Conservation (phyloP, 2,113 vertebrate genomes). For the Indicator maculatus region DNA sequence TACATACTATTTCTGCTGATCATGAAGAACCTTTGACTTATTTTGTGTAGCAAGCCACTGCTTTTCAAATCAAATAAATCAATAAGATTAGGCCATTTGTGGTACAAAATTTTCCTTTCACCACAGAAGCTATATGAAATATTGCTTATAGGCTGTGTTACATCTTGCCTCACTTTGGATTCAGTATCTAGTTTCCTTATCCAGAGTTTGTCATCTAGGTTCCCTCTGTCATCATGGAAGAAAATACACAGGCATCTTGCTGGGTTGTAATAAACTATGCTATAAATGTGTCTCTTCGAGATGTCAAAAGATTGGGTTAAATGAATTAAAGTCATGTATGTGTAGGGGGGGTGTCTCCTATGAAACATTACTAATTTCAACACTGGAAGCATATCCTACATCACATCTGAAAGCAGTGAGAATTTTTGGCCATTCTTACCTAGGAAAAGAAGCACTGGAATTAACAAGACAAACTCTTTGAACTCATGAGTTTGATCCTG, state of each 20-base stretch:
- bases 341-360: background rate
- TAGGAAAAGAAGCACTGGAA: background rate
- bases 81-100: background rate
- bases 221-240: background rate
- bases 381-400: background rate
- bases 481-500: background rate
- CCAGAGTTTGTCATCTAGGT: background rate
- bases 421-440: background rate
- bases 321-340: background rate
- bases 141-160: background rate
- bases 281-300: background rate
- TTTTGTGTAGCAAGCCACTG: background rate
- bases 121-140: background rate
- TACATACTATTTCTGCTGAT: too few species aligned
- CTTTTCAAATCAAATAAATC: background rate
- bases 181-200: background rate
- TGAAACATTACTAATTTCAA: too few species aligned
- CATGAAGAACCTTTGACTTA: background rate
- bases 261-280: background rate
- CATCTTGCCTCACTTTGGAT: background rate
- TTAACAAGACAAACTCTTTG: background rate
- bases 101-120: background rate
- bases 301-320: background rate
- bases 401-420: background rate
- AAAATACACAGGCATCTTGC: background rate